Evolutionary conservation across 2,888 invertebrate species (phyloP).

Genomic region (Metalampra italica): DNA sequence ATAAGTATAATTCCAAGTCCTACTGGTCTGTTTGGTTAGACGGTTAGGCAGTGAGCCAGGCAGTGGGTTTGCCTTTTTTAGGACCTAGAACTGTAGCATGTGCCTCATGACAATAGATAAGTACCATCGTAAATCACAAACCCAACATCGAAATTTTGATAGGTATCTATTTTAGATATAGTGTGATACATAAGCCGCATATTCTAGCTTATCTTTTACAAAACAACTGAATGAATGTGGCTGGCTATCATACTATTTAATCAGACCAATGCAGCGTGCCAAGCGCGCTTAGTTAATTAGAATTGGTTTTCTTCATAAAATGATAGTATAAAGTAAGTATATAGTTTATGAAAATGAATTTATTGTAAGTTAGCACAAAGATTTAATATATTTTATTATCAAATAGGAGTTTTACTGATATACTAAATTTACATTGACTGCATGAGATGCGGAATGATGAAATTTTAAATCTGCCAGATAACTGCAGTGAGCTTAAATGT

Average conservation of each 20-base stretch:
- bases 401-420: constrained; percentile 75
- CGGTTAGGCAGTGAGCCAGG: not conserved
- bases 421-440: constrained; percentile 68
- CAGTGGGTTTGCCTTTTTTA: constrained; percentile 1
- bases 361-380: constrained; percentile 79
- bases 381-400: constrained; percentile 79
- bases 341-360: constrained; percentile 75
- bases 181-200: constrained; percentile 33
- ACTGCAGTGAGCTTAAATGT: constrained; percentile 55
- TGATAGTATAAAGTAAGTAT: constrained; percentile 50
- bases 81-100: constrained; percentile 18
- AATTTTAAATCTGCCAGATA: constrained; percentile 50
- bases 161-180: constrained; percentile 25
- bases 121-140: constrained; percentile 40
- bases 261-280: constrained; percentile 71
- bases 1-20: not conserved
- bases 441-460: constrained; percentile 61
- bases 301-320: constrained; percentile 62
- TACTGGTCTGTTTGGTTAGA: not conserved
- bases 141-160: constrained; percentile 35
- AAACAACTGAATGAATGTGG: constrained; percentile 26
- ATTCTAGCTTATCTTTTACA: constrained; percentile 38
- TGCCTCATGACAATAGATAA: constrained; percentile 47
- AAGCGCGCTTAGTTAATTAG: constrained; percentile 64
- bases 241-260: constrained; percentile 43